Evolutionary conservation across 2,888 invertebrate species (phyloP).

Genomic region (Galerucella nymphaeae): DNA sequence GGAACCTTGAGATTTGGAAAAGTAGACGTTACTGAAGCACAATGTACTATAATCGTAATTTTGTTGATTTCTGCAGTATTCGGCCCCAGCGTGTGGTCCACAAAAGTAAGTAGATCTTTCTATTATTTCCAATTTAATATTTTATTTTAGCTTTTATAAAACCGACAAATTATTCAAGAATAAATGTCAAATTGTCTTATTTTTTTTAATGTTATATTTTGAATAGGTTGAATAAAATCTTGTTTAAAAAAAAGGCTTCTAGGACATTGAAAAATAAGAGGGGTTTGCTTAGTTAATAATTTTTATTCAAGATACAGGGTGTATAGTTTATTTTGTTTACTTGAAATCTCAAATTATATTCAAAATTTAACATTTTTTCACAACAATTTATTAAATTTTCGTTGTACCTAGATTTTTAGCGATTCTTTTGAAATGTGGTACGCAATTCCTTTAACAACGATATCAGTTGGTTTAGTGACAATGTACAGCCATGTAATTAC

Average conservation of each 20-base stretch:
- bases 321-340: background rate
- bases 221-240: background rate
- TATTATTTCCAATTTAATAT: slow-evolving; percentile 1
- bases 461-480: slow-evolving; percentile 77
- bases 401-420: slow-evolving; percentile 66
- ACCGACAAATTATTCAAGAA: background rate
- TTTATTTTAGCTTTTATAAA: slow-evolving; percentile 9
- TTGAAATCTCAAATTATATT: too few relatives aligned
- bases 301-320: too few relatives aligned
- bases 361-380: background rate
- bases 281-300: too few relatives aligned
- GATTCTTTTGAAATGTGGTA: slow-evolving; percentile 80
- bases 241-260: background rate
- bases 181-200: background rate
- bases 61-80: slow-evolving; percentile 88
- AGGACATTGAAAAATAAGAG: too few relatives aligned
- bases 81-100: slow-evolving; percentile 89
- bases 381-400: slow-evolving; percentile 5
- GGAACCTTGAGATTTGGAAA: slow-evolving; percentile 90
- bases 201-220: background rate
- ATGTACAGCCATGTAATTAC: slow-evolving; percentile 78
- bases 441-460: slow-evolving; percentile 79
- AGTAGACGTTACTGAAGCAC: slow-evolving; percentile 98
- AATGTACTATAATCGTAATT: slow-evolving; percentile 90
- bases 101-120: slow-evolving; percentile 68